A percentile compares a stretch with the other conserved stretches of the same genome.
These are phyloP conservation scores for Acanthacorydalis orientalis DNA, from an alignment of 2,888 invertebrate species.

Conservation along the genomic window DNA sequence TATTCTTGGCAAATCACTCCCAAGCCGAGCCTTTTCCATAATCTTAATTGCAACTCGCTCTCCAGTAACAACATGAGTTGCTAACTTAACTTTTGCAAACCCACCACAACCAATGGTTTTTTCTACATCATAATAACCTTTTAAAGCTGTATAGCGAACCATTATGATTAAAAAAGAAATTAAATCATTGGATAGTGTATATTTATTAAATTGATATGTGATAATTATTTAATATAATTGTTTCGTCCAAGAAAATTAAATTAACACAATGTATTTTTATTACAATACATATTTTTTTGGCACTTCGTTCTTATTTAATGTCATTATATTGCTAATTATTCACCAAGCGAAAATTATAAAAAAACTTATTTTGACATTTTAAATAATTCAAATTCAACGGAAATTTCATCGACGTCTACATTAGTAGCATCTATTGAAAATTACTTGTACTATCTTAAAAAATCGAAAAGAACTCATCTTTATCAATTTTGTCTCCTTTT, in stretches of 20 bases:
- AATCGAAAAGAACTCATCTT: no score
- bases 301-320: background rate
- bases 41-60: slow-evolving; percentile 72
- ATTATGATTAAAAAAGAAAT: slow-evolving; percentile 15
- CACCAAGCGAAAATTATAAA: background rate
- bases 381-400: background rate
- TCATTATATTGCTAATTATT: no score
- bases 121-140: slow-evolving; percentile 45
- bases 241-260: background rate
- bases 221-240: background rate
- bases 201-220: background rate
- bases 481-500: no score
- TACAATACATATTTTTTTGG: background rate
- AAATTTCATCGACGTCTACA: background rate
- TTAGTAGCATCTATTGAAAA: no score
- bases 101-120: slow-evolving; percentile 61
- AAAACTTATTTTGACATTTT: background rate
- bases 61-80: slow-evolving; percentile 58
- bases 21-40: slow-evolving; percentile 56
- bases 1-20: slow-evolving; percentile 55
- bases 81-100: slow-evolving; percentile 67
- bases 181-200: no score
- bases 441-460: no score
- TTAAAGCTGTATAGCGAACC: slow-evolving; percentile 34
- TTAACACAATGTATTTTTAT: background rate